phyloP scores from a whole-genome alignment of 2,888 invertebrate species.

The Metalampra italica region DNA sequence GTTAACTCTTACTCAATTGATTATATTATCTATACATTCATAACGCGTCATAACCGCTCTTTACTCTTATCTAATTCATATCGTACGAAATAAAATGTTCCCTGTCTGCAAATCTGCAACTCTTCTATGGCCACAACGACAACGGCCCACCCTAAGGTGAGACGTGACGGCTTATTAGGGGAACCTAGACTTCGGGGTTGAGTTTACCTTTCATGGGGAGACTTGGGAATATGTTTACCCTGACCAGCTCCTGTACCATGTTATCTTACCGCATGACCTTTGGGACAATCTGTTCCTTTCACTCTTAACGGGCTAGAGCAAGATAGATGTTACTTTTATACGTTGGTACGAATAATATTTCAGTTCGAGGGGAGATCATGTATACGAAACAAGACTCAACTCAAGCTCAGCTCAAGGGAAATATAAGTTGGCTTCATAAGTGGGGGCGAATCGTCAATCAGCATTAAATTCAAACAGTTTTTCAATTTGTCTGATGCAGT shows the following conservation, averaged over 20 bases:
- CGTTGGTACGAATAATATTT: conserved; percentile 45
- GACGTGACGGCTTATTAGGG: conserved; percentile 72
- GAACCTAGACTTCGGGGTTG: conserved; percentile 73
- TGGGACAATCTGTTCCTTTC: conserved; percentile 29
- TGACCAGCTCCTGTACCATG: conserved; percentile 36
- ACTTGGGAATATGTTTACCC: conserved; percentile 63
- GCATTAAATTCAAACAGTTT: conserved; percentile 60
- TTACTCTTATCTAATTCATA: too few relatives aligned
- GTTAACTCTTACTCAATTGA: too few relatives aligned
- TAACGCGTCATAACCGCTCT: too few relatives aligned
- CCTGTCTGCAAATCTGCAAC: neutral
- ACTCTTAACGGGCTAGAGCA: conserved; percentile 24
- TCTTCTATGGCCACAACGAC: conserved; percentile 40
- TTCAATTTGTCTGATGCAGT: conserved; percentile 59
- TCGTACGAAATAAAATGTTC: too few relatives aligned
- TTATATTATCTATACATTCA: too few relatives aligned
- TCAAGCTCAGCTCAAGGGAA: conserved; percentile 64
- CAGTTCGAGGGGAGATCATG: conserved; percentile 46
- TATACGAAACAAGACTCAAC: conserved; percentile 39
- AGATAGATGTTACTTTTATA: conserved; percentile 29
- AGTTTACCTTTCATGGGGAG: conserved; percentile 56
- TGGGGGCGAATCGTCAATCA: conserved; percentile 62
- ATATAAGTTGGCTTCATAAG: conserved; percentile 57
- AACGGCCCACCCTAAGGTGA: conserved; percentile 63
- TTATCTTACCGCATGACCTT: conserved; percentile 4